Evolutionary conservation across 2,113 vertebrate species (phyloP), one percentile per base, ranked within the genome.

Genomic region (Saguinus imperator): DNA sequence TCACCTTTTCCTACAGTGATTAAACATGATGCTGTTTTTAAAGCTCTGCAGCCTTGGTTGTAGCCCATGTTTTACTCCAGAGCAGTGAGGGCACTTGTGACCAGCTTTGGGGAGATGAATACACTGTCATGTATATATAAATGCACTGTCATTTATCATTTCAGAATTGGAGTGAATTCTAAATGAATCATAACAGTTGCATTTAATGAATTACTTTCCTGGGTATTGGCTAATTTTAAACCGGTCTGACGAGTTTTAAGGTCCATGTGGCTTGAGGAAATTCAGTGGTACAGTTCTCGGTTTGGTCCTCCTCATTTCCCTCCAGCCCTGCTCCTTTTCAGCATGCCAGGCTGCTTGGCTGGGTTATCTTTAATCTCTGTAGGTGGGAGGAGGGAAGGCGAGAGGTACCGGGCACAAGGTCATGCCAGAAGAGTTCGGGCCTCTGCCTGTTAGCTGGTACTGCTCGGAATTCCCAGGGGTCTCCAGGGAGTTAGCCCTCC

Each of bases 241-340:
- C 98, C 72, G 20, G 98, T 98, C 95, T 90, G 95, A 94, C 98
- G 82, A 98, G 98, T 98, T 98, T 98, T 96, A 92, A 97, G 85
- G 94, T 75, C 76, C 6, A 27, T 93, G 80, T 94, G 80, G 66
- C 95, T 94, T 96, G 87, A 94, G 91, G 95, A 96, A 92, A 93
- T 72, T 96, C 55, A 90, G 89, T 76, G 86, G 80, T 94, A 92
- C 79, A 61, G 94, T 93, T 93, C 93, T 84, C 27, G 35, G 75
- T 89, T 82, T 48, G 61, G 58, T 81, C 88, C 76, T 66, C 85
- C 87, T 91, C 55, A 58, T 43, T 94, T 80, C 58, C 79, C 92
- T 77, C 64, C n/a, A 23, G 1, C 35, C 18, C 79, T 17, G 40
- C 64, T 96, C 43, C 73, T 81, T 94, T 75, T 37, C 57, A 89